Evolutionary conservation across 2,113 vertebrate species (phyloP).

Genomic region (Ceyx melanurus): DNA sequence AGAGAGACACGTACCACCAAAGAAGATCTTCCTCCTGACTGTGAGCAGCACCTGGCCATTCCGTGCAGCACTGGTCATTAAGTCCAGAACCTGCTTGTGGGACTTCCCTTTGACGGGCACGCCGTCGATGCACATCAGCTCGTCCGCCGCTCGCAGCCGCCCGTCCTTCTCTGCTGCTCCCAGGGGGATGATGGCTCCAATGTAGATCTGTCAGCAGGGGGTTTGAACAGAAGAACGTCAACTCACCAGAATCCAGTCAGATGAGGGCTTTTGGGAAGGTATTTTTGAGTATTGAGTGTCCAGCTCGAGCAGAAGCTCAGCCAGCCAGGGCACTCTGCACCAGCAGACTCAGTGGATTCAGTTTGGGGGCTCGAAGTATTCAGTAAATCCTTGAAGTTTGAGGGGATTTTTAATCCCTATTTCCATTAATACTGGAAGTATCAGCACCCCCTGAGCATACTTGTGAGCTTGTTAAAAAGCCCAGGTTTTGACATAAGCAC

Average conservation of each 20-base stretch:
- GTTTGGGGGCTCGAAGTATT: neutral
- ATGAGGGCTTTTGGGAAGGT: neutral
- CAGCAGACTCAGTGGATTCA: neutral
- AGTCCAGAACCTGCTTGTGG: constrained; percentile 94
- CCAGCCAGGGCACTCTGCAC: fast-evolving
- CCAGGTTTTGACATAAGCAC: neutral
- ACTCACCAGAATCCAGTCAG: neutral
- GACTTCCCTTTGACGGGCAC: constrained; percentile 92
- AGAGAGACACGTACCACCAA: constrained; percentile 77
- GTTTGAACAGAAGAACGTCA: neutral
- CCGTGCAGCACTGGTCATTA: constrained; percentile 95
- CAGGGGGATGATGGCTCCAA: constrained; percentile 94
- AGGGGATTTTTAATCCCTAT: neutral
- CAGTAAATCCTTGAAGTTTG: neutral
- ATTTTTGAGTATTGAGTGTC: neutral
- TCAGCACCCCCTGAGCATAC: neutral
- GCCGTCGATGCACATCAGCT: constrained; percentile 94
- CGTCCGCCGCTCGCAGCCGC: constrained; percentile 91
- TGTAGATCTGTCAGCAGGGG: constrained; percentile 85
- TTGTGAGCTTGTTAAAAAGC: neutral
- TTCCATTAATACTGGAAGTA: neutral
- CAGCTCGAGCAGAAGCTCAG: neutral
- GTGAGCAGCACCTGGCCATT: constrained; percentile 96
- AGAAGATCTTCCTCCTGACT: constrained; percentile 86
- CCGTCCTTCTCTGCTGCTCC: constrained; percentile 95